phyloP scores from a whole-genome alignment of 2,113 vertebrate genomes.

The Ursus arctos region DNA sequence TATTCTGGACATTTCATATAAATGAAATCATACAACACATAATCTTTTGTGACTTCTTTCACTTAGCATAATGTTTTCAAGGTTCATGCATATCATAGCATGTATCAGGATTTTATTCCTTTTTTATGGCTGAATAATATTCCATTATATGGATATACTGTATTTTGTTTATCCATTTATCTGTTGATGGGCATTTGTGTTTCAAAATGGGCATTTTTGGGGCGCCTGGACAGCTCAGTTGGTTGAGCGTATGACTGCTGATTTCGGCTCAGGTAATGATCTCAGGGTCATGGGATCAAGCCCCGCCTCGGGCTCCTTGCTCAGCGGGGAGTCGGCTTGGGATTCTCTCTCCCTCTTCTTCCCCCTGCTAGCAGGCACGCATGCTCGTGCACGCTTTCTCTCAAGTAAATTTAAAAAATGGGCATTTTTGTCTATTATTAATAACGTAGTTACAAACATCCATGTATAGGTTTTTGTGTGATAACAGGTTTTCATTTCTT shows the following conservation, averaged over 20 bases:
- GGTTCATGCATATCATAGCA: neutral
- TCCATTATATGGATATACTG: neutral
- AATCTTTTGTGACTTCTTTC: neutral
- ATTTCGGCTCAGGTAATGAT: neutral
- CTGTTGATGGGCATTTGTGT: neutral
- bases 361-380: neutral
- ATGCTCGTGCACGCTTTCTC: neutral
- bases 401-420: neutral
- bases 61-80: neutral
- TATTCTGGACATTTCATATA: neutral
- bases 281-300: neutral
- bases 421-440: neutral
- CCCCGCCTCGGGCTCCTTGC: neutral
- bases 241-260: neutral
- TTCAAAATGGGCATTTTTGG: neutral
- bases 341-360: neutral
- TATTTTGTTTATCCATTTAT: neutral
- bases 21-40: neutral
- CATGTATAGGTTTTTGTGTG: neutral
- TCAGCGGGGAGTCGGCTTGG: neutral
- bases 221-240: neutral
- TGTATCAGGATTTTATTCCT: neutral
- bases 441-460: neutral
- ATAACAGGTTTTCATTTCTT: neutral
- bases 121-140: neutral